Percentiles rank a stretch among this genome's conserved stretches.
These are phyloP conservation scores for Oscheius onirici DNA, from an alignment of 2,888 invertebrate genomes.

Conservation along the genomic window DNA sequence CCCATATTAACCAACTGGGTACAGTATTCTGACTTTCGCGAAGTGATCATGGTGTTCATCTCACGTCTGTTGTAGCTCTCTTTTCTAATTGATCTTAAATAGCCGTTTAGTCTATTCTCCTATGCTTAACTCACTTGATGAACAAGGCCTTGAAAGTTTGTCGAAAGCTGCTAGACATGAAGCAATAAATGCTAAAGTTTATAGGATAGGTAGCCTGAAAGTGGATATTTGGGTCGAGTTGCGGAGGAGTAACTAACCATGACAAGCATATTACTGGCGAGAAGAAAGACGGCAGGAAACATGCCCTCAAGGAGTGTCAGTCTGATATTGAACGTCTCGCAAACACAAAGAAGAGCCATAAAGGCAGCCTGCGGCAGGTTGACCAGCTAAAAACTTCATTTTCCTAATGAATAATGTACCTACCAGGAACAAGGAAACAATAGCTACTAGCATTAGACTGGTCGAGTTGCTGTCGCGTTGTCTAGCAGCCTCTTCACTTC, in stretches of 20 bases:
- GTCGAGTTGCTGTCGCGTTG: conserved; percentile 71
- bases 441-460: conserved; percentile 74
- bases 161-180: conserved; percentile 87
- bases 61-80: conserved; percentile 26
- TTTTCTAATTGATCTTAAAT: conserved; percentile 17
- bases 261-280: conserved; percentile 81
- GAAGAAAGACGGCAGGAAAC: conserved; percentile 62
- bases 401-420: neutral
- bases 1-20: conserved; percentile 44
- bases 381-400: conserved; percentile 67
- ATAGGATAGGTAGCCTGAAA: conserved; percentile 82
- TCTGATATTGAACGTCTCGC: conserved; percentile 63
- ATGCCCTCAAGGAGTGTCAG: conserved; percentile 54
- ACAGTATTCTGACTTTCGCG: conserved; percentile 42
- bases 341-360: conserved; percentile 60
- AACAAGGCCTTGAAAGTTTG: conserved; percentile 88
- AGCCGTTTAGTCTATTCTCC: conserved; percentile 24
- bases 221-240: neutral
- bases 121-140: conserved; percentile 75
- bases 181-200: conserved; percentile 94
- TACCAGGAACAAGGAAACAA: conserved; percentile 74
- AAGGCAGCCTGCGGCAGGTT: conserved; percentile 74
- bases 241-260: conserved; percentile 73
- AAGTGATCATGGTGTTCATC: conserved; percentile 21
- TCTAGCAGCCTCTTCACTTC: conserved; percentile 67